phyloP scores from a whole-genome alignment of 2,113 vertebrate species.

The Oostethus manadensis region DNA sequence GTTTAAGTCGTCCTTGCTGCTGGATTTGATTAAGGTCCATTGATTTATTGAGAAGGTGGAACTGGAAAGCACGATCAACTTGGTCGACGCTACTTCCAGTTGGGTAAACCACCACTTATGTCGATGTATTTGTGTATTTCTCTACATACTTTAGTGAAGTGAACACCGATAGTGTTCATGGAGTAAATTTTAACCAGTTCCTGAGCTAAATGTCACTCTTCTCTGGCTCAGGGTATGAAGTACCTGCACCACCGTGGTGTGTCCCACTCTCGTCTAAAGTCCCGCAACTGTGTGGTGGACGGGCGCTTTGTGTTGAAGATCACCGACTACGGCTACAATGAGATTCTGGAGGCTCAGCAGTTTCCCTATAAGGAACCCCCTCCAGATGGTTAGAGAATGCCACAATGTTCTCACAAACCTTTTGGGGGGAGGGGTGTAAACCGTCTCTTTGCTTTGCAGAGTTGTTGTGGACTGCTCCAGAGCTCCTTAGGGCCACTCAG shows the following conservation, averaged over 20 bases:
- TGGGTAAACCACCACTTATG: no score
- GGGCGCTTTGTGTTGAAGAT: constrained; percentile 75
- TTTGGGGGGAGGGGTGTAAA: not conserved
- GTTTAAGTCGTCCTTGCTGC: constrained; percentile 78
- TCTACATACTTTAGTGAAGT: no score
- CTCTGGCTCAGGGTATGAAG: constrained; percentile 69
- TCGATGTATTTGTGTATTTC: no score
- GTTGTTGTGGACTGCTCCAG: constrained; percentile 76
- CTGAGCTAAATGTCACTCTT: not conserved
- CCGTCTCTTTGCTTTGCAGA: constrained; percentile 31
- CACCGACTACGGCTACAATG: constrained; percentile 71
- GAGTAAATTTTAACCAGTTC: no score
- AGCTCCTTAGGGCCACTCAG: constrained; percentile 63
- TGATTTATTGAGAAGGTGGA: not conserved
- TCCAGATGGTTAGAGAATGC: constrained; percentile 56
- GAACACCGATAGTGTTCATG: no score
- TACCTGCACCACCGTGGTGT: constrained; percentile 71
- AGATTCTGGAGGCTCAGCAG: constrained; percentile 67
- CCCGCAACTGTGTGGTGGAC: constrained; percentile 76
- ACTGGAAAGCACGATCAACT: not conserved
- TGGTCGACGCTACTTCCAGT: not conserved
- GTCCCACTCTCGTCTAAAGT: constrained; percentile 69
- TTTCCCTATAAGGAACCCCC: constrained; percentile 50
- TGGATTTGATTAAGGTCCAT: constrained; percentile 76
- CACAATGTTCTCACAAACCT: not conserved